phyloP scores from a whole-genome alignment of 2,888 invertebrate species.

The Protodeltote pygarga region DNA sequence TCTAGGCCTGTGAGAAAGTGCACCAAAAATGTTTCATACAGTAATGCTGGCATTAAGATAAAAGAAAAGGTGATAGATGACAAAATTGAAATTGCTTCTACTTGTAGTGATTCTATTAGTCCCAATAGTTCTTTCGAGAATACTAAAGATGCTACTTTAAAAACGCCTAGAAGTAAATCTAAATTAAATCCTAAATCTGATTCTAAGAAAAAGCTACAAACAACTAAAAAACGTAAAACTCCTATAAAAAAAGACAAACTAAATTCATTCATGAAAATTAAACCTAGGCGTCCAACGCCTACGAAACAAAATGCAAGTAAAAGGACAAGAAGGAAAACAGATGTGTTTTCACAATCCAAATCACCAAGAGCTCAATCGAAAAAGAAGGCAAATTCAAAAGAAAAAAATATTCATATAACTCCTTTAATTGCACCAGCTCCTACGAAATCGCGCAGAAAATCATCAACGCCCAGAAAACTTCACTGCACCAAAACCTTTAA shows the following conservation, averaged over 20 bases:
- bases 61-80: conserved; percentile 58
- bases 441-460: conserved; percentile 81
- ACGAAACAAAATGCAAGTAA: conserved; percentile 59
- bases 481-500: conserved; percentile 72
- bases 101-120: conserved; percentile 59
- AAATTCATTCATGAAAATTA: conserved; percentile 76
- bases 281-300: conserved; percentile 71
- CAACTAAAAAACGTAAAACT: conserved; percentile 62
- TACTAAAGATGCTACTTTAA: conserved; percentile 33
- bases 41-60: conserved; percentile 45
- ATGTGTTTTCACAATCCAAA: conserved; percentile 39
- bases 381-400: conserved; percentile 58
- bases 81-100: conserved; percentile 53
- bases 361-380: conserved; percentile 43
- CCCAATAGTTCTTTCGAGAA: conserved; percentile 54
- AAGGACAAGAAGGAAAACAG: conserved; percentile 55
- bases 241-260: conserved; percentile 65
- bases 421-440: conserved; percentile 54
- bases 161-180: conserved; percentile 48
- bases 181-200: conserved; percentile 38
- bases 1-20: conserved; percentile 76
- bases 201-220: conserved; percentile 39
- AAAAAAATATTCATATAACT: conserved; percentile 47
- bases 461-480: conserved; percentile 81
- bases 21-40: conserved; percentile 81